Base-by-base conservation (phyloP, 2,888 invertebrate genomes). In the Napeogenes inachia region DNA sequence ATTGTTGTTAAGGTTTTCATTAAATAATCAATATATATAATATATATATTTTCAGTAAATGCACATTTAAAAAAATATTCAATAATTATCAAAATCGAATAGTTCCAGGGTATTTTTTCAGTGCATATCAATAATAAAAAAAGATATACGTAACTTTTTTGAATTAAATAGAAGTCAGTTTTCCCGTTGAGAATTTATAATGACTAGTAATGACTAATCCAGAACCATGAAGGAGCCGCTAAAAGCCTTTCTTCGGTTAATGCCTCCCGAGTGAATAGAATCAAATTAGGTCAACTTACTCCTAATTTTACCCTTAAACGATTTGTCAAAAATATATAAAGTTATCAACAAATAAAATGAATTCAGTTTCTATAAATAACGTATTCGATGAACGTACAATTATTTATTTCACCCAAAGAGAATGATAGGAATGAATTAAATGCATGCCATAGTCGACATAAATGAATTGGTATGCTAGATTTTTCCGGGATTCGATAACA, bases 191-290 rank as follows among this genome's bases (percentile, higher is more conserved):
- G 68, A 65, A 54, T 61, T 60, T 38, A 53, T 62, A 63, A 64
- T 65, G 63, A 59, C 67, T 62, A 67, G 68, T 70, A 63, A 21
- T 21, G 21, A 21, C 21, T 21, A 21, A 68, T 70, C 67, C 61
- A 64, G 64, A 50, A 61, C 59, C 47, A 61, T 63, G 6, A 35
- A 5, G 57, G 64, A 53, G 61, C 60, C 63, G 69, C 60, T 68
- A 68, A 68, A 69, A 70, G 66, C 67, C 65, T 65, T 67, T 69
- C 64, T 68, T 65, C 60, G 65, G 64, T 65, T 67, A 68, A 70
- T 67, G 60, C 59, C 64, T 68, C 69, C 65, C 68, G 64, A 45
- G 64, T 58, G 65, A 64, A 59, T 62, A 57, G 63, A 45, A 45
- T 61, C 58, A 64, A 68, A 67, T 67, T 70, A 68, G 66, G 62